Percentiles rank a stretch among this genome's conserved stretches.
Conservation (phyloP, 2,113 vertebrate genomes). For the Sinocyclocheilus anshuiensis region DNA sequence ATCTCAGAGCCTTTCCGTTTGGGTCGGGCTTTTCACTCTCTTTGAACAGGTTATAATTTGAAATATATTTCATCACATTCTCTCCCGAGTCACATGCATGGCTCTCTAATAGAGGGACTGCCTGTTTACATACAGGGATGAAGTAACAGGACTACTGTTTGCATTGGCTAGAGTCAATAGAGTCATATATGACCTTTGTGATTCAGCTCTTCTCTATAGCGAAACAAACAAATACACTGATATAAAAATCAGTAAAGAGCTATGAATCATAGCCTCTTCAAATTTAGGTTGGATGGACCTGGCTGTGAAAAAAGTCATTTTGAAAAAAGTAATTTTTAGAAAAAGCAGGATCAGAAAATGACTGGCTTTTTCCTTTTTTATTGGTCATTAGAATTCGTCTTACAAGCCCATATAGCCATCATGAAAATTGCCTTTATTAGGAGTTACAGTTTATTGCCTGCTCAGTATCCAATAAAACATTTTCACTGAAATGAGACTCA, state of each 20-base stretch:
- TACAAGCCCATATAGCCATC: slow-evolving; percentile 22
- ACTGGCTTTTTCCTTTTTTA: slow-evolving; percentile 12
- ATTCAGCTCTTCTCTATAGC: slow-evolving; percentile 6
- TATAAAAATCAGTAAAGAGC: not conserved
- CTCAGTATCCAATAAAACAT: slow-evolving; percentile 1
- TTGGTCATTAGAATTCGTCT: slow-evolving; percentile 28
- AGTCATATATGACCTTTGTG: slow-evolving; percentile 13
- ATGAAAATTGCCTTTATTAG: slow-evolving; percentile 7
- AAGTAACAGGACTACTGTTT: slow-evolving; percentile 17
- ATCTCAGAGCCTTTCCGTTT: not conserved
- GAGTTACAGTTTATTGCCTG: slow-evolving; percentile 16
- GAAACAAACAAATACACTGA: slow-evolving; percentile 15
- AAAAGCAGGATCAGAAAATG: slow-evolving; percentile 1
- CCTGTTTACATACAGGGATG: slow-evolving; percentile 29
- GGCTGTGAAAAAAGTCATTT: not conserved
- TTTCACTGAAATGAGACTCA: slow-evolving; percentile 1
- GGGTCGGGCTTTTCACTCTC: not conserved
- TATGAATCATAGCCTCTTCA: slow-evolving; percentile 6
- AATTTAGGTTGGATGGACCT: not conserved
- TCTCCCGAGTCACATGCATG: not conserved
- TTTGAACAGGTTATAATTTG: not conserved
- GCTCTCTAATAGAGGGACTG: slow-evolving; percentile 18
- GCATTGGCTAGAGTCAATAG: slow-evolving; percentile 20
- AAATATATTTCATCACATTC: slow-evolving; percentile 5
- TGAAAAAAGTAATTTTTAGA: not conserved